Conservation (phyloP, 2,888 invertebrate species). For the Marasmarcha lunaedactyla region DNA sequence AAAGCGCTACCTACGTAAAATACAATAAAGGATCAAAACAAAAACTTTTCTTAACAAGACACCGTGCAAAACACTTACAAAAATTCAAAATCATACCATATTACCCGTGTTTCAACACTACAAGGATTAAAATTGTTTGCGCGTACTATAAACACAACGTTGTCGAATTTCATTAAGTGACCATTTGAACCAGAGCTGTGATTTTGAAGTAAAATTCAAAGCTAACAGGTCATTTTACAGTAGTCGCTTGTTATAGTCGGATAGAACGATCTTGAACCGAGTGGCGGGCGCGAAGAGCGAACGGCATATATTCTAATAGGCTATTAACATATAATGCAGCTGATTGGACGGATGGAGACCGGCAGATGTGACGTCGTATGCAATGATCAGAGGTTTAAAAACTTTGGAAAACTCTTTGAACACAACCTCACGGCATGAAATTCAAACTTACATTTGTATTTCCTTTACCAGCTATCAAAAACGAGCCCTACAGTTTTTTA, state of each 20-base stretch:
- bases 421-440: too few species aligned
- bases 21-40: conserved; percentile 36
- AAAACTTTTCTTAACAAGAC: conserved; percentile 47
- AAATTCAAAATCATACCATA: conserved; percentile 12
- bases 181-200: conserved; percentile 27
- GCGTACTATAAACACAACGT: conserved; percentile 4
- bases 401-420: too few species aligned
- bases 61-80: conserved; percentile 34
- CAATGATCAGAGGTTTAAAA: conserved; percentile 28
- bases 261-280: conserved; percentile 10
- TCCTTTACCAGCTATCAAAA: too few species aligned
- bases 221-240: conserved; percentile 21
- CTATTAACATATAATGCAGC: conserved; percentile 70
- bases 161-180: conserved; percentile 22
- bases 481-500: too few species aligned
- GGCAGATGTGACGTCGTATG: conserved; percentile 50
- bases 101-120: conserved; percentile 2
- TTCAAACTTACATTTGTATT: too few species aligned
- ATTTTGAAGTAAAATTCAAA: conserved; percentile 17
- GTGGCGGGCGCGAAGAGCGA: conserved; percentile 36
- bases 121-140: not conserved
- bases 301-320: conserved; percentile 65
- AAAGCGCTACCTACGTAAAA: conserved; percentile 28
- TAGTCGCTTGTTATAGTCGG: conserved; percentile 27
- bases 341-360: conserved; percentile 72